Evolutionary conservation across 2,113 vertebrate species (phyloP).

Genomic region (Speoplatyrhinus poulsoni): DNA sequence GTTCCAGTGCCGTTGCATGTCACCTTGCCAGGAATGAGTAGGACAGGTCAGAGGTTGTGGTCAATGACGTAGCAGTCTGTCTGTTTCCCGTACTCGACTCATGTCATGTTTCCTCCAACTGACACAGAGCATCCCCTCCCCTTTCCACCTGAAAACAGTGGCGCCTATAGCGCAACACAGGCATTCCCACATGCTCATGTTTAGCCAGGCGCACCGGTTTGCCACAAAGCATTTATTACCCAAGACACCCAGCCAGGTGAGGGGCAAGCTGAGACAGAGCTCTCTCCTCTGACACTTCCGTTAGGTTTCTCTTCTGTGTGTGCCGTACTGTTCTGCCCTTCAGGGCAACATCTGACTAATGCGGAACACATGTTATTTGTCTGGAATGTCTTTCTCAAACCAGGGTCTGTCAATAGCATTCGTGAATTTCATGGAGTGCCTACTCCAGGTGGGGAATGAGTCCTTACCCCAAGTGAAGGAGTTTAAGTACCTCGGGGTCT

Average conservation of each 20-base stretch:
- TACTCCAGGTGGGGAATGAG: no score
- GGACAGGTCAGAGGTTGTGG: constrained; percentile 29
- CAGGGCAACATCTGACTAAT: constrained; percentile 8
- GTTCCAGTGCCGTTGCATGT: constrained; percentile 4
- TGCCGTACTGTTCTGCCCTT: constrained; percentile 8
- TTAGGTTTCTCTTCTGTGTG: constrained; percentile 1
- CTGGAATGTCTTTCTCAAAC: no score
- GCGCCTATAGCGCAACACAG: constrained; percentile 6
- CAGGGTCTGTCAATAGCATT: no score
- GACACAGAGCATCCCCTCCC: constrained; percentile 34
- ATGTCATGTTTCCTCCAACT: constrained; percentile 41
- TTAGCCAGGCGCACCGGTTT: constrained; percentile 18
- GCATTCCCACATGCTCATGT: constrained; percentile 31
- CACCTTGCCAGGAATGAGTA: constrained; percentile 14
- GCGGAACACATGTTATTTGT: no score
- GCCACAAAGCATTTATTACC: constrained; percentile 51
- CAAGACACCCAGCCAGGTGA: constrained; percentile 22
- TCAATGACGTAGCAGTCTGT: constrained; percentile 13
- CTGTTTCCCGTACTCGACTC: constrained; percentile 30
- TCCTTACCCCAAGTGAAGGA: no score
- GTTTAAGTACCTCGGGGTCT: no score
- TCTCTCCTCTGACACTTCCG: constrained; percentile 38
- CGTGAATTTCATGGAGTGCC: no score
- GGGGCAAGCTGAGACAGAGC: constrained; percentile 52
- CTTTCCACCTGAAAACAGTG: neutral